Conservation (phyloP, 1,140 invertebrate species). For the Holotrichia oblita region DNA sequence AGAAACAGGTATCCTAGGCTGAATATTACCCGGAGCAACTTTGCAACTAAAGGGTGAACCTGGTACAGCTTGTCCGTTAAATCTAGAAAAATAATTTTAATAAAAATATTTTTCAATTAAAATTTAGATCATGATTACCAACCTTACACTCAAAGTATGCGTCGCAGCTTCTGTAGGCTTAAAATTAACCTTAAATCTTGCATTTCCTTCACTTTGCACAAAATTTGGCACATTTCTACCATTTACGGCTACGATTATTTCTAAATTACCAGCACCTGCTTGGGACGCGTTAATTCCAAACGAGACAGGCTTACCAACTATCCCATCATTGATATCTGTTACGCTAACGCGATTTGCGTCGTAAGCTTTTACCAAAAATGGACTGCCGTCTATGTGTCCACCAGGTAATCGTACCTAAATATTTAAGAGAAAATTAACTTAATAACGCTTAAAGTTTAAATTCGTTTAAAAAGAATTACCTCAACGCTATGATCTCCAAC, state of each 20-base stretch:
- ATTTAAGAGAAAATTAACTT: not conserved
- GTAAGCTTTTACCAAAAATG: slow-evolving; percentile 95
- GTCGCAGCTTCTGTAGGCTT: slow-evolving; percentile 92
- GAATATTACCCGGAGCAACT: slow-evolving; percentile 66
- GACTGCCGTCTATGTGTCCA: slow-evolving; percentile 90
- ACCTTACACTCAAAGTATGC: slow-evolving; percentile 84
- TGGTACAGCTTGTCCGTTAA: slow-evolving; percentile 95
- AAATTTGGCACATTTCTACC: slow-evolving; percentile 98
- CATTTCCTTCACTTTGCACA: slow-evolving; percentile 97
- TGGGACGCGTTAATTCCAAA: slow-evolving; percentile 87
- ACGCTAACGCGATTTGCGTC: slow-evolving; percentile 91
- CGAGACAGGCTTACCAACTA: slow-evolving; percentile 90
- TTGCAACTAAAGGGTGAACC: slow-evolving; percentile 90
- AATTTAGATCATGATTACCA: not conserved
- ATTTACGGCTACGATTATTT: slow-evolving; percentile 98
- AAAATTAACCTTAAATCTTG: slow-evolving; percentile 95
- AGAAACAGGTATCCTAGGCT: slow-evolving; percentile 64
- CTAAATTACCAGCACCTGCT: slow-evolving; percentile 91
- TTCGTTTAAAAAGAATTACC: slow-evolving; percentile 63
- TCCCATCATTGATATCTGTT: slow-evolving; percentile 87
- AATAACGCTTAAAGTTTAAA: not conserved
- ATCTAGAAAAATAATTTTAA: slow-evolving; percentile 65
- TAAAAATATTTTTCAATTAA: not conserved
- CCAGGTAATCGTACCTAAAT: slow-evolving; percentile 70
- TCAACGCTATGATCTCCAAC: slow-evolving; percentile 96